Conservation (phyloP, 2,797 vertebrate species). For the Myotis daubentonii region DNA sequence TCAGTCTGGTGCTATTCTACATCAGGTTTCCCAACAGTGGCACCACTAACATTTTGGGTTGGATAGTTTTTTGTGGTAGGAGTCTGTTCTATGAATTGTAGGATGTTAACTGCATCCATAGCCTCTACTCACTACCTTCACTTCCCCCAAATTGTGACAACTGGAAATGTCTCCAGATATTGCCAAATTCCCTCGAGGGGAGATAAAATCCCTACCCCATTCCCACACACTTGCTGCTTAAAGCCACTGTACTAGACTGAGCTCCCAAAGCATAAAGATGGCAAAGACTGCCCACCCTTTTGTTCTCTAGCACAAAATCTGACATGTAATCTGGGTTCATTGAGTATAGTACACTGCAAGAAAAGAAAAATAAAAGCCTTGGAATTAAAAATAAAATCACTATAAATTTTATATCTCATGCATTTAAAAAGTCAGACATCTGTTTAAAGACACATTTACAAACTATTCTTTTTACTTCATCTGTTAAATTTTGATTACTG, state of each 20-base stretch:
- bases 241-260: neutral
- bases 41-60: neutral
- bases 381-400: conserved; percentile 19
- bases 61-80: neutral
- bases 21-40: neutral
- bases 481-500: neutral
- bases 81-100: neutral
- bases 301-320: neutral
- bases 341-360: neutral
- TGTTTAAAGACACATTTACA: neutral
- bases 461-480: neutral
- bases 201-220: rapidly evolving
- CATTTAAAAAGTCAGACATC: neutral
- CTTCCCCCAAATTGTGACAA: neutral
- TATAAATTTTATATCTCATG: neutral
- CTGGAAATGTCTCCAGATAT: neutral
- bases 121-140: neutral
- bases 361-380: neutral
- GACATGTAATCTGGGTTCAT: neutral
- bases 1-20: neutral
- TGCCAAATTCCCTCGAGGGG: neutral
- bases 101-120: neutral
- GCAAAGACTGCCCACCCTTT: rapidly evolving
- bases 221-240: neutral
- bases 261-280: neutral